These are phyloP conservation scores for Columba livia DNA, from an alignment of 2,113 vertebrate genomes.

Conservation along the genomic window DNA sequence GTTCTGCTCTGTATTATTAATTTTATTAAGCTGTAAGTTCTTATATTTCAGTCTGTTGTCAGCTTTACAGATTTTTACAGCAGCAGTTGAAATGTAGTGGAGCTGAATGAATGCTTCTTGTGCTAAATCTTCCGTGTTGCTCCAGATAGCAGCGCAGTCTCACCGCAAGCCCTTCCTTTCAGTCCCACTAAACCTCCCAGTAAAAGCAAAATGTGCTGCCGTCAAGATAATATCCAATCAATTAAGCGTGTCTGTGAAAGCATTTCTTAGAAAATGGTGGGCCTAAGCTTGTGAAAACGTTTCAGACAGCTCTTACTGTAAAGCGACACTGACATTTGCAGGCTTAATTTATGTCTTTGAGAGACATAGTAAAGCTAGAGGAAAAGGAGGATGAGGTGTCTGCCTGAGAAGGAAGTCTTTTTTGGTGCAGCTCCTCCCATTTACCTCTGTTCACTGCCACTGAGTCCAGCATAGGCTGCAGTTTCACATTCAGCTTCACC, in stretches of 20 bases:
- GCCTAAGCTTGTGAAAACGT: constrained; percentile 11
- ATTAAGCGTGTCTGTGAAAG: constrained; percentile 28
- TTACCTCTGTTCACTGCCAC: constrained; percentile 87
- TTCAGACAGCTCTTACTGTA: constrained; percentile 5
- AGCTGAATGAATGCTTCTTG: constrained; percentile 48
- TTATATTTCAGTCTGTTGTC: constrained; percentile 55
- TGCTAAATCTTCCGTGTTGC: neutral
- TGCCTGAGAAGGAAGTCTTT: constrained; percentile 73
- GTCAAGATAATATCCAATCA: neutral
- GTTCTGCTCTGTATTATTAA: constrained; percentile 47
- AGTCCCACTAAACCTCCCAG: constrained; percentile 2
- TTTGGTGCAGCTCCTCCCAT: constrained; percentile 92
- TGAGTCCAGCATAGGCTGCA: constrained; percentile 94
- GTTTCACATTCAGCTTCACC: constrained; percentile 92
- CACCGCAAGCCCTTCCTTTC: neutral
- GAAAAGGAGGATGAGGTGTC: constrained; percentile 36
- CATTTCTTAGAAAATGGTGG: constrained; percentile 26
- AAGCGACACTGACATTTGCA: neutral
- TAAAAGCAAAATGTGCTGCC: constrained; percentile 29
- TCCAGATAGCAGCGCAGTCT: neutral
- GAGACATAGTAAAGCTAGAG: constrained; percentile 32
- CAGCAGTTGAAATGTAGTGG: neutral
- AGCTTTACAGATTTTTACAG: constrained; percentile 48
- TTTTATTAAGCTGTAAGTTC: constrained; percentile 52
- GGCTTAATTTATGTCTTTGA: constrained; percentile 68